These are phyloP conservation scores for Tetramorium simillimum DNA, from an alignment of 1,140 invertebrate genomes.

Conservation along the genomic window DNA sequence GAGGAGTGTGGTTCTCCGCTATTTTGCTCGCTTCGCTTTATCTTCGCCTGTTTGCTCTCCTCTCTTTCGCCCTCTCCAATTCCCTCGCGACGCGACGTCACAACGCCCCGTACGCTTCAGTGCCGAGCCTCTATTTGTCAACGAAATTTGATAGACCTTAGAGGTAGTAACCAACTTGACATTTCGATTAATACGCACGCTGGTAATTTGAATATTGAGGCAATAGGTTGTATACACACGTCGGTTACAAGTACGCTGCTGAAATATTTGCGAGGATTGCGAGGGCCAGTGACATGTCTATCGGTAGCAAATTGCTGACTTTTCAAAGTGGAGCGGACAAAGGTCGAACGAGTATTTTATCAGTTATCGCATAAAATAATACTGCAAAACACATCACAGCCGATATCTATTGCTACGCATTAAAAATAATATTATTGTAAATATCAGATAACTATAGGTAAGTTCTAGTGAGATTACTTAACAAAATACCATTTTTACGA, in stretches of 20 bases:
- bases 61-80: background rate
- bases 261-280: background rate
- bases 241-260: background rate
- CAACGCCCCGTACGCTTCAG: background rate
- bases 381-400: background rate
- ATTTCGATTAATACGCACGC: conserved; percentile 15
- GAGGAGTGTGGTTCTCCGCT: background rate
- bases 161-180: background rate
- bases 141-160: conserved; percentile 19
- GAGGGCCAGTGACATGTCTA: background rate
- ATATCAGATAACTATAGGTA: background rate
- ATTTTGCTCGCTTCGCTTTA: background rate
- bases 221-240: background rate
- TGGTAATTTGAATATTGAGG: conserved; percentile 4
- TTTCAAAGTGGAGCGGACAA: conserved; percentile 11
- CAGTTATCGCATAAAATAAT: conserved; percentile 34
- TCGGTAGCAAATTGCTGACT: conserved; percentile 15
- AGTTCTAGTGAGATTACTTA: background rate
- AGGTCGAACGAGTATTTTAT: background rate
- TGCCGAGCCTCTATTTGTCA: conserved; percentile 1
- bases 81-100: background rate
- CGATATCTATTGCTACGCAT: conserved; percentile 12
- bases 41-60: background rate
- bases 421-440: conserved; percentile 28
- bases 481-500: background rate